Conservation (phyloP, 2,888 invertebrate genomes). For the Drosophila peninsularis region DNA sequence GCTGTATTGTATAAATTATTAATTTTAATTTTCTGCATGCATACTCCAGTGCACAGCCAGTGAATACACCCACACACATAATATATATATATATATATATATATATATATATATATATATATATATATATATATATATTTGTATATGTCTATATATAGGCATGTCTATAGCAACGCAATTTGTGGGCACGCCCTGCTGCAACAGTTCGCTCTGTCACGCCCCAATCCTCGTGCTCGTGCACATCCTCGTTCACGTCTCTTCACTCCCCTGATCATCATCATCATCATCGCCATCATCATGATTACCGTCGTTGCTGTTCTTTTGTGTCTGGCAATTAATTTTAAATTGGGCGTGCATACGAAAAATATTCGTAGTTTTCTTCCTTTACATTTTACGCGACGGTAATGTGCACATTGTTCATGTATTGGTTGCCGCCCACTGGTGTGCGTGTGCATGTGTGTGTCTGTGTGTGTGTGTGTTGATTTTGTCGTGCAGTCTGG, state of each 20-base stretch:
- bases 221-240: conserved; percentile 15
- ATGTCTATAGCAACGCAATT: conserved; percentile 26
- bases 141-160: neutral
- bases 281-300: conserved; percentile 8
- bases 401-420: conserved; percentile 59
- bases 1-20: conserved; percentile 81
- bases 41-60: conserved; percentile 69
- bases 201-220: conserved; percentile 38
- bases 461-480: conserved; percentile 37
- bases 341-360: conserved; percentile 82
- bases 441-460: conserved; percentile 13
- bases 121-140: neutral
- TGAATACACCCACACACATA: conserved; percentile 26
- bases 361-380: conserved; percentile 78
- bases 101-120: neutral
- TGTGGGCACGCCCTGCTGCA: conserved; percentile 52
- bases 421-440: conserved; percentile 42
- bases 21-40: conserved; percentile 84
- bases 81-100: neutral
- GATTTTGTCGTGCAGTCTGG: conserved; percentile 58
- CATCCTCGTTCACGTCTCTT: conserved; percentile 7
- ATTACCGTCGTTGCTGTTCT: conserved; percentile 59
- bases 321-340: conserved; percentile 84
- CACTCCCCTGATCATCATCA: conserved; percentile 15
- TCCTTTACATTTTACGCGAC: conserved; percentile 63